Evolutionary conservation across 2,888 invertebrate genomes (phyloP).

Genomic region (Psylliodes chrysocephalus): DNA sequence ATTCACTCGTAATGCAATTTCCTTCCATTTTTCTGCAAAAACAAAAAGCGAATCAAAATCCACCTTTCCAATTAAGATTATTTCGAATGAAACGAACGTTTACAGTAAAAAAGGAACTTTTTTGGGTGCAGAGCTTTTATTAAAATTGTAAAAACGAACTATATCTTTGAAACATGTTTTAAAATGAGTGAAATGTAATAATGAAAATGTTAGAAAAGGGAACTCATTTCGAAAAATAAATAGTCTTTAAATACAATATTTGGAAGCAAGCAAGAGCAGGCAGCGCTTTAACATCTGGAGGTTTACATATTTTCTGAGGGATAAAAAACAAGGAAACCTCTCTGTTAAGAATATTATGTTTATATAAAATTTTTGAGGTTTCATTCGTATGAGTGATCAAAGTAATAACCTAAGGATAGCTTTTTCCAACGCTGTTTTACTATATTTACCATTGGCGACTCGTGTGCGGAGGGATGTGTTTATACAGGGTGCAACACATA

Average conservation of each 20-base stretch:
- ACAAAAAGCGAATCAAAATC: slow-evolving; percentile 22
- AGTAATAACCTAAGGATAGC: too few relatives aligned
- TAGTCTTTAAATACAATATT: slow-evolving; percentile 7
- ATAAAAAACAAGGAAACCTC: background rate
- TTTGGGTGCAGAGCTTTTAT: slow-evolving; percentile 5
- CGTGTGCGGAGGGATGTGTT: too few relatives aligned
- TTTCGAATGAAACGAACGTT: slow-evolving; percentile 19
- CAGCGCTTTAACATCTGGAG: background rate
- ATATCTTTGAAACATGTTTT: slow-evolving; percentile 17
- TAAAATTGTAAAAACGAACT: slow-evolving; percentile 11
- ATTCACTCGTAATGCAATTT: background rate
- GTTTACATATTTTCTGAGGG: background rate
- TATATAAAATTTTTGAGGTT: background rate
- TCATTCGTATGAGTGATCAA: background rate
- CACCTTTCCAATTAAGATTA: slow-evolving; percentile 35
- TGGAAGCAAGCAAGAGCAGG: background rate
- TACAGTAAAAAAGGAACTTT: background rate
- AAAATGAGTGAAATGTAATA: slow-evolving; percentile 19
- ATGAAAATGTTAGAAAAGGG: slow-evolving; percentile 19
- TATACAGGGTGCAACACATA: too few relatives aligned
- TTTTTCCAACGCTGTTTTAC: background rate
- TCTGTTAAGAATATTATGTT: background rate
- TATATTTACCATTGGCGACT: too few relatives aligned
- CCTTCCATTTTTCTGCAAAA: background rate
- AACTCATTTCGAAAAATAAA: slow-evolving; percentile 28